Evolutionary conservation across 2,113 vertebrate species (phyloP).

Genomic region (Morone chrysops): DNA sequence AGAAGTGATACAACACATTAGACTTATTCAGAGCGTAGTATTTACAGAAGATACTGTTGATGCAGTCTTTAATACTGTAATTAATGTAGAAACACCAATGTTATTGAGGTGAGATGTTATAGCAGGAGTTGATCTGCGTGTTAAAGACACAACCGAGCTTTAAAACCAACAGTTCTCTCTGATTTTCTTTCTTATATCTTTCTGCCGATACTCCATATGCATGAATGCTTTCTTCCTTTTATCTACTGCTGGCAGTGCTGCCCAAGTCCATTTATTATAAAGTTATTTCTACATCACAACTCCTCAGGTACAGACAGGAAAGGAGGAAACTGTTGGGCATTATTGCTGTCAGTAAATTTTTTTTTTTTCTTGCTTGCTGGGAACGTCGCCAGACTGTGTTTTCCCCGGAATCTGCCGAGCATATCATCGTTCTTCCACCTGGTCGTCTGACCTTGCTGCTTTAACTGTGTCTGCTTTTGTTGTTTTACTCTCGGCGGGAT

Average conservation of each 20-base stretch:
- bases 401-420: neutral
- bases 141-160: neutral
- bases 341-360: slow-evolving; percentile 18
- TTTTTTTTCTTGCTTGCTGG: slow-evolving; percentile 3
- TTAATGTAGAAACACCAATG: no score
- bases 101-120: no score
- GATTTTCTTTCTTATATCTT: neutral
- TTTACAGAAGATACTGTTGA: no score
- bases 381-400: neutral
- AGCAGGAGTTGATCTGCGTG: no score
- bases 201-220: neutral
- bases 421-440: slow-evolving; percentile 19
- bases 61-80: no score
- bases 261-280: slow-evolving; percentile 7
- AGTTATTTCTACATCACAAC: neutral
- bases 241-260: neutral
- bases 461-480: slow-evolving; percentile 6
- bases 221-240: neutral
- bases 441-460: neutral
- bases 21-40: no score
- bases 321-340: neutral
- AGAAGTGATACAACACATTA: no score
- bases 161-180: neutral
- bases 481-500: neutral
- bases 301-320: neutral